Base-by-base conservation (phyloP, 2,888 invertebrate genomes). In the Amiota minor region DNA sequence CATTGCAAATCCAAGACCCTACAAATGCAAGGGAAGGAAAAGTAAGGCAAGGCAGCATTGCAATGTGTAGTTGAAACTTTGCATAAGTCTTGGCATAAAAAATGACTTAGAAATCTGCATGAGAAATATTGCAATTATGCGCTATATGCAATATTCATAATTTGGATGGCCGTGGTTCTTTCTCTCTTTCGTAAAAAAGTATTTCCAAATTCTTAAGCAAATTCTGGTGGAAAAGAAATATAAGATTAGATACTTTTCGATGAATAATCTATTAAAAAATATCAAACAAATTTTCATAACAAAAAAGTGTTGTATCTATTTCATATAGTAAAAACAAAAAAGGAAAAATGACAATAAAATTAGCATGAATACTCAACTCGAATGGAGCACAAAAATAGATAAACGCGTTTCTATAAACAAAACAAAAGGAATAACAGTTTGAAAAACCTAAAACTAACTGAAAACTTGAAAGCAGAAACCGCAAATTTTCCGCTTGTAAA, bases 1-100 rank as follows among this genome's bases (percentile, higher is more conserved):
- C 82, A 83, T 77, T 85, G 85, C 85, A 83, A 83, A 83, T 68
- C 50, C 80, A 35, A 35, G 35, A 35, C 2, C 35, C 35, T 35
- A 35, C 2, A 35, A 35, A 35, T 35, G 35, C 35, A 35, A 35
- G 35, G 35, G 35, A 35, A 6, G 6, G 35, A 6, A 35, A 35
- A 35, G 35, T 35, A 35, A 35, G 35, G 35, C 35, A 35, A 35
- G 6, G 35, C 35, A 35, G 35, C 4, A 35, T 35, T 35, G 35
- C 35, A 35, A 35, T 35, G 35, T 11, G 20, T 20, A 59, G 16
- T 20, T 59, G 59, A 59, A 35, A 35, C 35, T n/a, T 18, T 56
- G 18, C 18, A 55, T 14, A 55, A 55, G 18, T 59, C 18, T 23
- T 59, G 50, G 78, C 64, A 77, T 75, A 76, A 77, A 70, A 77